Evolutionary conservation across 2,113 vertebrate genomes (phyloP).

Genomic region (Crotalus helleri): DNA sequence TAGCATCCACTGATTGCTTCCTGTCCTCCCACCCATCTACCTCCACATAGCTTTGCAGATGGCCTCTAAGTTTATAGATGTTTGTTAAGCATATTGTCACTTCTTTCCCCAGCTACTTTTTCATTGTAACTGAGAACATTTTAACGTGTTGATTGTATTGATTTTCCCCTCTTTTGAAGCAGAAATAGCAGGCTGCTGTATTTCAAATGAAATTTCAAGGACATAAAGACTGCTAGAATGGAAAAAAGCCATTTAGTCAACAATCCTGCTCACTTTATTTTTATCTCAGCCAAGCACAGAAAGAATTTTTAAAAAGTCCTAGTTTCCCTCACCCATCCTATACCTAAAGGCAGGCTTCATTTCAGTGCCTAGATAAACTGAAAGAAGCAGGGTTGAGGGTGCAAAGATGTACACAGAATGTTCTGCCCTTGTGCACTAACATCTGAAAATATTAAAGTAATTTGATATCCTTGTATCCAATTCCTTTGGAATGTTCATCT

Average conservation of each 20-base stretch:
- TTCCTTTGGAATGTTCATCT: not conserved
- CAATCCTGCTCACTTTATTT: slow-evolving; percentile 27
- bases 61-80: slow-evolving; percentile 13
- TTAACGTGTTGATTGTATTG: slow-evolving; percentile 32
- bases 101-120: slow-evolving; percentile 28
- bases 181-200: slow-evolving; percentile 28
- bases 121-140: slow-evolving; percentile 33
- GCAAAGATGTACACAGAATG: not conserved
- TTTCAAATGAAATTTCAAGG: slow-evolving; percentile 39
- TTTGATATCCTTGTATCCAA: not conserved
- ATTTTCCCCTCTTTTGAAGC: slow-evolving; percentile 12
- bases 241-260: slow-evolving; percentile 32
- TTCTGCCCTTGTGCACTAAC: not conserved
- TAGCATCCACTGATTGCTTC: not conserved
- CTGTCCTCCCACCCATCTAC: not conserved
- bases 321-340: not conserved
- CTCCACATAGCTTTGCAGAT: slow-evolving; percentile 7
- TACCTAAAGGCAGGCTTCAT: not conserved
- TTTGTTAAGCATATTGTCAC: slow-evolving; percentile 18
- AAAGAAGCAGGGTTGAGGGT: not conserved
- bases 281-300: slow-evolving; percentile 26
- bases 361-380: not conserved
- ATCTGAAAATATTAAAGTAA: not conserved
- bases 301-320: not conserved
- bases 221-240: slow-evolving; percentile 34